These are phyloP conservation scores for Passer montanus DNA, from an alignment of 2,113 vertebrate species.

Conservation along the genomic window DNA sequence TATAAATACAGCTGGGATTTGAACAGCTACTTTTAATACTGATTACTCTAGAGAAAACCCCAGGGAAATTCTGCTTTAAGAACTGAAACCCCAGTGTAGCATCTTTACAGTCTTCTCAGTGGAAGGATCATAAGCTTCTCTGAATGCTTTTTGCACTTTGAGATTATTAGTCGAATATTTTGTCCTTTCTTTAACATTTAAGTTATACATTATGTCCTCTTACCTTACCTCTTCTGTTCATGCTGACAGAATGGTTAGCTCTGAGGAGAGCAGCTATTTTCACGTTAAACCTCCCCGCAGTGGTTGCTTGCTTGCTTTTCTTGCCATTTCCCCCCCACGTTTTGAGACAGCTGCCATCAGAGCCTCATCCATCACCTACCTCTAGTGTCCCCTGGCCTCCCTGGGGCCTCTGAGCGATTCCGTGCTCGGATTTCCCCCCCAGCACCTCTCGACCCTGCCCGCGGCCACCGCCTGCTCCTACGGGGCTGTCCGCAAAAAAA, in stretches of 20 bases:
- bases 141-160: neutral
- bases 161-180: neutral
- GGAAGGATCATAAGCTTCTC: neutral
- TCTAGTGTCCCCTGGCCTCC: neutral
- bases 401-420: neutral
- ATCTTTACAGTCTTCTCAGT: neutral
- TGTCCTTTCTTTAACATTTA: neutral
- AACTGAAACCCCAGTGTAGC: neutral
- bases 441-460: neutral
- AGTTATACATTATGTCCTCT: neutral
- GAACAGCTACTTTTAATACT: neutral
- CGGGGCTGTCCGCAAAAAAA: neutral
- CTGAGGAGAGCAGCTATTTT: neutral
- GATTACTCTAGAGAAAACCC: conserved; percentile 4
- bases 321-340: accelerated
- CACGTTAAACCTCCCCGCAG: neutral
- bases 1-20: neutral
- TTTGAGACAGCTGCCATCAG: neutral
- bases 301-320: neutral
- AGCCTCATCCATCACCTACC: neutral
- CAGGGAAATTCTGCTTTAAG: conserved; percentile 3
- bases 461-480: neutral
- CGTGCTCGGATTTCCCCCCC: neutral
- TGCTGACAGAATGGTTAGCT: neutral
- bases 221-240: neutral